Percentiles rank a stretch among this genome's conserved stretches.
These are phyloP conservation scores for Setophaga coronata DNA, from an alignment of 2,113 vertebrate genomes.

Conservation along the genomic window DNA sequence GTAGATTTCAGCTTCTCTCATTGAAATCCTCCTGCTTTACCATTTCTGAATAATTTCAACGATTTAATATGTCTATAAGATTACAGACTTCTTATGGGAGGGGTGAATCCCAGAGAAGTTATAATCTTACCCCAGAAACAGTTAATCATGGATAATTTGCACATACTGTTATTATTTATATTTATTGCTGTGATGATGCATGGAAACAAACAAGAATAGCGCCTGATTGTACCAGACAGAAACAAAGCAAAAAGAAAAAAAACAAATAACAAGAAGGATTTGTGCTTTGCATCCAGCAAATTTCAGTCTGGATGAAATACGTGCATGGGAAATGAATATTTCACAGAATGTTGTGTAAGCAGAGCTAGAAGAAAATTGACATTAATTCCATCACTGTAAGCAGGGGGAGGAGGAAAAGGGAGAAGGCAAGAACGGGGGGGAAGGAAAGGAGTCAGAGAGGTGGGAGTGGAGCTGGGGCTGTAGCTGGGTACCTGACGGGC, in stretches of 20 bases:
- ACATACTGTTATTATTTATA: neutral
- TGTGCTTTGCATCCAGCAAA: neutral
- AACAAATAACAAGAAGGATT: neutral
- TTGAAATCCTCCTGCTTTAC: neutral
- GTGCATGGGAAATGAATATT: neutral
- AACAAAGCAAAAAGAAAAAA: neutral
- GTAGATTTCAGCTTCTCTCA: neutral
- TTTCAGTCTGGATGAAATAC: neutral
- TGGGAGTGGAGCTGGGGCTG: neutral
- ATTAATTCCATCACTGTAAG: neutral
- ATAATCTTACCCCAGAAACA: neutral
- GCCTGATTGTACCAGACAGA: slow-evolving; percentile 7
- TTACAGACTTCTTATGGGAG: neutral
- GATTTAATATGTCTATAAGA: neutral
- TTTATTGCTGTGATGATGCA: neutral
- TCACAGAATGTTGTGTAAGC: neutral
- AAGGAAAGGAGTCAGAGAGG: neutral
- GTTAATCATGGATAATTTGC: slow-evolving; percentile 4
- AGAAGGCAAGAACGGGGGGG: neutral
- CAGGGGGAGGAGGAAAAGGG: rapidly evolving
- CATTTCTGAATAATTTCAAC: neutral
- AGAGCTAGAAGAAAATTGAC: neutral
- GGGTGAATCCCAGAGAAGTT: neutral
- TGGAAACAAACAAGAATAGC: neutral
- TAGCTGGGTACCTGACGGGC: too few species aligned